Base-by-base conservation (phyloP, 1,140 invertebrate species). In the Hyles euphorbiae region DNA sequence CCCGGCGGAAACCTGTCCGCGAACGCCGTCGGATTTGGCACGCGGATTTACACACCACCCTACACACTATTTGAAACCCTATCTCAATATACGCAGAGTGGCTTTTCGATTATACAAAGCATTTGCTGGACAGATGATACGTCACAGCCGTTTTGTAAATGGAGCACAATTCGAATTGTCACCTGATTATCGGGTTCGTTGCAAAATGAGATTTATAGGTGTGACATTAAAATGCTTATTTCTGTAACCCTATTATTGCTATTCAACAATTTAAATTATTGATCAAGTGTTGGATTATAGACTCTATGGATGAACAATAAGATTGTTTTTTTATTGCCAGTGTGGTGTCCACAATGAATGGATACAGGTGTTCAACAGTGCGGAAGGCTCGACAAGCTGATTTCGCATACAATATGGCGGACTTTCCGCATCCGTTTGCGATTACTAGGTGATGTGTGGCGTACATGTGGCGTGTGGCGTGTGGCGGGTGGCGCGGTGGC, bases 321-420 rank as follows among this genome's bases (percentile, higher is more conserved):
- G 56, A 67, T 66, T 46, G 36, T 8, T 55, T 61, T 73, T 73
- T 7, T 11, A 33, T 36, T 66, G 60, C 0, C 5, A 7, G 9
- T 32, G n/a, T 51, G 34, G 52, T 58, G 53, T 44, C 43, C 12
- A 45, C 12, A 32, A 36, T 44, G 67, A 81, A 72, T 74, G 73
- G 77, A 74, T 72, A 74, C 74, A 81, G 76, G 79, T 84, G 83
- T 52, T 52, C 80, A 81, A 70, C 78, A 77, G 80, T 73, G 81
- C 75, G 80, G 79, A 86, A 83, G 74, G 75, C 70, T 70, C 71
- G 74, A 86, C 83, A 83, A 80, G 69, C 75, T 73, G 81, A 86
- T 81, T 81, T 78, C 71, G 71, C 75, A 80, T 74, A 78, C 79
- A 82, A 78, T 81, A 83, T 83, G 81, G 80, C 73, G 72, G 74